These are phyloP conservation scores for Dascyllus trimaculatus DNA, from an alignment of 2,113 vertebrate genomes.

Conservation along the genomic window DNA sequence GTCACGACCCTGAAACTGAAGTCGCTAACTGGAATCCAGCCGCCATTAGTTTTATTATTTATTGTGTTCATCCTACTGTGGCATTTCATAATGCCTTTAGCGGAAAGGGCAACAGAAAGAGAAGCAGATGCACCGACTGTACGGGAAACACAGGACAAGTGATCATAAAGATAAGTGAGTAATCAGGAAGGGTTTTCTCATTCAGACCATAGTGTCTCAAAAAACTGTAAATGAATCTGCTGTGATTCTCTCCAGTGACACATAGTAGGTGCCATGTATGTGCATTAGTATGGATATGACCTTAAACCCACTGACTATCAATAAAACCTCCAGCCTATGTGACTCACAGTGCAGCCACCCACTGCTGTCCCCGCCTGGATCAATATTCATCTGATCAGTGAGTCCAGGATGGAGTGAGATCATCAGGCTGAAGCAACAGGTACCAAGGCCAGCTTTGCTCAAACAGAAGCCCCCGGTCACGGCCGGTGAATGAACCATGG, in stretches of 20 bases:
- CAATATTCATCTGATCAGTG: slow-evolving; percentile 31
- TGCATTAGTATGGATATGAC: slow-evolving; percentile 17
- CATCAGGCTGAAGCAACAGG: slow-evolving; percentile 40
- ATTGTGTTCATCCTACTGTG: neutral
- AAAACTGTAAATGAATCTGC: neutral
- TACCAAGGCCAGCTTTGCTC: neutral
- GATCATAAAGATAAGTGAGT: neutral
- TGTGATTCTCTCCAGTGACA: neutral
- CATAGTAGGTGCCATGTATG: neutral
- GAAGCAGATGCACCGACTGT: neutral
- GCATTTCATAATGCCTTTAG: neutral
- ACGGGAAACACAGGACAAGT: neutral
- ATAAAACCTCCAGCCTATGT: slow-evolving; percentile 5
- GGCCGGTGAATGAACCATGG: slow-evolving; percentile 19
- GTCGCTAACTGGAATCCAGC: neutral
- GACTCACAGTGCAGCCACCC: slow-evolving; percentile 8
- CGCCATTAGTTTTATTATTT: neutral
- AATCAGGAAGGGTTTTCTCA: neutral
- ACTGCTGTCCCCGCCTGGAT: slow-evolving; percentile 26
- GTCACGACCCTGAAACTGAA: neutral
- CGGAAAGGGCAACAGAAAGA: neutral
- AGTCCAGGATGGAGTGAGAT: slow-evolving; percentile 16
- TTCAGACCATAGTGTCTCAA: neutral
- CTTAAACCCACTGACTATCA: slow-evolving; percentile 18
- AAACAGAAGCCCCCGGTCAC: neutral